Evolutionary conservation across 2,797 vertebrate species (phyloP).

Genomic region (Sparidentex hasta): DNA sequence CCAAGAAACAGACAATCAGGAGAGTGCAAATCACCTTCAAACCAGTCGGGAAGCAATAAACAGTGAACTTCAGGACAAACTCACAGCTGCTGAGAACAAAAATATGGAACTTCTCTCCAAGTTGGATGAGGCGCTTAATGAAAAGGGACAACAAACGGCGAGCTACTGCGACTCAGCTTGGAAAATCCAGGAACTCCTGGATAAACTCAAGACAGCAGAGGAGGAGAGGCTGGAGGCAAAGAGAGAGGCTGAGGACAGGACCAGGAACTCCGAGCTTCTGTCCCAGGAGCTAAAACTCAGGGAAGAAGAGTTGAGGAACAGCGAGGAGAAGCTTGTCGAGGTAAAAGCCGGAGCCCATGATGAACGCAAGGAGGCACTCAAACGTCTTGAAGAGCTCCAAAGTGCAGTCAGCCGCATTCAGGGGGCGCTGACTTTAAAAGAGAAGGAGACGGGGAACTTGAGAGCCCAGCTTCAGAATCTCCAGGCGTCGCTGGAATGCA

Average conservation of each 20-base stretch:
- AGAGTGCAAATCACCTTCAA: conserved; percentile 60
- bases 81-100: conserved; percentile 80
- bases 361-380: conserved; percentile 77
- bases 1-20: conserved; percentile 54
- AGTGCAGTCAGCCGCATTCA: conserved; percentile 82
- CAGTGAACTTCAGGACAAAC: conserved; percentile 78
- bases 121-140: conserved; percentile 75
- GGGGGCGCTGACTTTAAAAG: conserved; percentile 85
- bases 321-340: conserved; percentile 76
- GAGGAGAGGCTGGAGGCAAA: conserved; percentile 79
- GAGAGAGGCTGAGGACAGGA: conserved; percentile 78
- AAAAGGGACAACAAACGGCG: conserved; percentile 81
- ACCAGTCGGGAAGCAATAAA: conserved; percentile 71
- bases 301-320: conserved; percentile 82
- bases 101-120: conserved; percentile 85
- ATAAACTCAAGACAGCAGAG: conserved; percentile 86
- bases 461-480: conserved; percentile 87
- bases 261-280: conserved; percentile 78
- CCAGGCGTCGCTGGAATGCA: conserved; percentile 78
- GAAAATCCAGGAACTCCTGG: conserved; percentile 85
- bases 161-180: conserved; percentile 80
- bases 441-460: conserved; percentile 87
- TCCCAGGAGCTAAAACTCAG: conserved; percentile 84
- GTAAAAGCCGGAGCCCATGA: conserved; percentile 74
- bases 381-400: conserved; percentile 83